A percentile compares a stretch with the other conserved stretches of the same genome.
phyloP scores from a whole-genome alignment of 2,113 vertebrate species.

The Myotis brandtii region DNA sequence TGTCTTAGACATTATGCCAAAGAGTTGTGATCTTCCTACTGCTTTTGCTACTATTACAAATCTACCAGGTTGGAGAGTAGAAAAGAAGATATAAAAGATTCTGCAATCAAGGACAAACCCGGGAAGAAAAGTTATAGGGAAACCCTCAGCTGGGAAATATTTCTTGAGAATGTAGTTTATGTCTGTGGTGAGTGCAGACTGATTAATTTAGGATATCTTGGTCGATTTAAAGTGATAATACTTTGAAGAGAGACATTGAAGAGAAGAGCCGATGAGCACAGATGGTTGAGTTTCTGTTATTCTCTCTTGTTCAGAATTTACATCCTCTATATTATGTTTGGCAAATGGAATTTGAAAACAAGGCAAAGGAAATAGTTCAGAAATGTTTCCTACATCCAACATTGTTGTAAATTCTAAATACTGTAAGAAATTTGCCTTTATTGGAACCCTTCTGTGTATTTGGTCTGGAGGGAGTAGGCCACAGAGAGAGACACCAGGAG shows the following conservation, averaged over 20 bases:
- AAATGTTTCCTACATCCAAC: not conserved
- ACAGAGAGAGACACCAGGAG: not conserved
- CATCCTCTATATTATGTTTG: not conserved
- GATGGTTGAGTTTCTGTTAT: not conserved
- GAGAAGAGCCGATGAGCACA: not conserved
- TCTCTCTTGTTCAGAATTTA: not conserved
- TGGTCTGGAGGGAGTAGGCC: not conserved
- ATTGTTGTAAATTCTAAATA: not conserved
- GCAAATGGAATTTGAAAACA: constrained; percentile 29
- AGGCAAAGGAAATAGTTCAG: not conserved
- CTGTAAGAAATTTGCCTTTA: not conserved
- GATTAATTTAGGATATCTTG: not conserved
- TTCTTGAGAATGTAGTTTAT: not conserved
- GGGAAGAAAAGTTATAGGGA: not conserved
- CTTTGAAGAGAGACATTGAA: not conserved
- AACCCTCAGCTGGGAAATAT: not conserved
- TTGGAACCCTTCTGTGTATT: constrained; percentile 16
- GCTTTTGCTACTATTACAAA: constrained; percentile 59
- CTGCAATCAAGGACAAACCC: constrained; percentile 28
- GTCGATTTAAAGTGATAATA: not conserved
- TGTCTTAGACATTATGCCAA: constrained; percentile 68
- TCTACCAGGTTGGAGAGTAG: not conserved
- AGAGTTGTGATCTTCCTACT: constrained; percentile 54
- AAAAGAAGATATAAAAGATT: not conserved
- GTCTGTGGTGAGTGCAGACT: not conserved